Conservation (phyloP, 2,888 invertebrate species). For the Isotomurus palustris region DNA sequence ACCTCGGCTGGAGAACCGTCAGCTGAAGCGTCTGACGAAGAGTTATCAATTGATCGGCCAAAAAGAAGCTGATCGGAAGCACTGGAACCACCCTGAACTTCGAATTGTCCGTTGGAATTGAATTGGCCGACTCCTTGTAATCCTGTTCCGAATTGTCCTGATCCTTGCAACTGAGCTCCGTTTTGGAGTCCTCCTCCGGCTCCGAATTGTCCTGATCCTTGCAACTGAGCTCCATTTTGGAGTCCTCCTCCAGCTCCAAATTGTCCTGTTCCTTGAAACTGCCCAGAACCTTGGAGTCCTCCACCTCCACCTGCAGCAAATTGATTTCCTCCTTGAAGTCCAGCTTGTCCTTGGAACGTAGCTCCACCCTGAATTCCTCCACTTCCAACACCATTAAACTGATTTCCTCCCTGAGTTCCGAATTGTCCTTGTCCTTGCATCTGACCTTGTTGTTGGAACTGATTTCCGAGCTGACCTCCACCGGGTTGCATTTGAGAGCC, state of each 20-base stretch:
- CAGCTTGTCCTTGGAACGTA: no score
- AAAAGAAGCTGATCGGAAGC: no score
- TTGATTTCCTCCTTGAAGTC: conserved; percentile 4
- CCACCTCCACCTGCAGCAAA: no score
- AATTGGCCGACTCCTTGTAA: not conserved
- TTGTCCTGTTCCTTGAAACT: conserved; percentile 5
- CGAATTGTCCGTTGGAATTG: not conserved
- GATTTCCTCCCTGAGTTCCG: not conserved
- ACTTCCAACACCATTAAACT: no score
- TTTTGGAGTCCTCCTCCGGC: not conserved
- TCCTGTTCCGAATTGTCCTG: not conserved
- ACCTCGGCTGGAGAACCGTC: no score
- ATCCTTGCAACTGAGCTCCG: not conserved
- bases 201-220: not conserved
- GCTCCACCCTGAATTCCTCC: no score
- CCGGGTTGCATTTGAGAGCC: not conserved
- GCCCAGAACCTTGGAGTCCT: no score
- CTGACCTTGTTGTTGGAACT: conserved; percentile 3
- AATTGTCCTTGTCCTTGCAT: conserved; percentile 5
- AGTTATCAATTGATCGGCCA: no score
- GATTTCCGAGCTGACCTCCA: not conserved
- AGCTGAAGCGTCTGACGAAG: no score
- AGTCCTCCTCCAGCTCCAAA: no score
- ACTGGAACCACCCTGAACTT: no score
- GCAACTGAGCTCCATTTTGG: no score